Percentiles rank a stretch among this genome's conserved stretches.
Evolutionary conservation across 1,140 invertebrate genomes (phyloP).

Genomic region (Psix sp.): DNA sequence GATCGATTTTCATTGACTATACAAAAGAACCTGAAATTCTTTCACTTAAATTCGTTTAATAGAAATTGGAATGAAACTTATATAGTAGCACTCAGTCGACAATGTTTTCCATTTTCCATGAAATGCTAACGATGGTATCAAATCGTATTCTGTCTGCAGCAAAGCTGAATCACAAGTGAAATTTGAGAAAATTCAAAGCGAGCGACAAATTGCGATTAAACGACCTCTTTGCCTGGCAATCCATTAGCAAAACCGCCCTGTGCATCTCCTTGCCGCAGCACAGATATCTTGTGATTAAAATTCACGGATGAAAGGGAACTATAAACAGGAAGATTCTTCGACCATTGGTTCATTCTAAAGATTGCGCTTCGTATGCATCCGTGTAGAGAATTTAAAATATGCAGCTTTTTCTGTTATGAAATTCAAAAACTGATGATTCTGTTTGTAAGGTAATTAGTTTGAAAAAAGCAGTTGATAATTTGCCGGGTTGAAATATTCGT

Average conservation of each 20-base stretch:
- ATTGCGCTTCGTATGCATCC: conserved; percentile 42
- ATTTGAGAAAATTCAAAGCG: conserved; percentile 58
- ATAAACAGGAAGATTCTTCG: conserved; percentile 45
- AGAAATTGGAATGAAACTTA: conserved; percentile 9
- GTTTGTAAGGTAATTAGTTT: too few species aligned
- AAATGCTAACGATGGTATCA: conserved; percentile 51
- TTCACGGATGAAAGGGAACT: conserved; percentile 55
- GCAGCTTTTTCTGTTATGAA: conserved; percentile 13
- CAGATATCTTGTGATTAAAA: conserved; percentile 60
- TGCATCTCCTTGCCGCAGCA: conserved; percentile 38
- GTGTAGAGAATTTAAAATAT: conserved; percentile 44
- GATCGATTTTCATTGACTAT: neutral
- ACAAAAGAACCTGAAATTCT: neutral
- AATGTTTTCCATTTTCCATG: conserved; percentile 33
- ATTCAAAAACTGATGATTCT: conserved; percentile 5
- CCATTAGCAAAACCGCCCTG: conserved; percentile 53
- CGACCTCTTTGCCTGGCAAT: conserved; percentile 57
- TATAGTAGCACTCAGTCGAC: conserved; percentile 21
- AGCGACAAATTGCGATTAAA: conserved; percentile 60
- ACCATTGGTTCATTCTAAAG: conserved; percentile 48
- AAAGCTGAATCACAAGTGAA: conserved; percentile 45
- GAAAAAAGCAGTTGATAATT: too few species aligned
- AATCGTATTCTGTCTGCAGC: conserved; percentile 25
- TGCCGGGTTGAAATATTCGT: too few species aligned
- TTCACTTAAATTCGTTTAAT: conserved; percentile 14